Conservation (phyloP, 2,113 vertebrate species). For the Microcebus griseorufus region DNA sequence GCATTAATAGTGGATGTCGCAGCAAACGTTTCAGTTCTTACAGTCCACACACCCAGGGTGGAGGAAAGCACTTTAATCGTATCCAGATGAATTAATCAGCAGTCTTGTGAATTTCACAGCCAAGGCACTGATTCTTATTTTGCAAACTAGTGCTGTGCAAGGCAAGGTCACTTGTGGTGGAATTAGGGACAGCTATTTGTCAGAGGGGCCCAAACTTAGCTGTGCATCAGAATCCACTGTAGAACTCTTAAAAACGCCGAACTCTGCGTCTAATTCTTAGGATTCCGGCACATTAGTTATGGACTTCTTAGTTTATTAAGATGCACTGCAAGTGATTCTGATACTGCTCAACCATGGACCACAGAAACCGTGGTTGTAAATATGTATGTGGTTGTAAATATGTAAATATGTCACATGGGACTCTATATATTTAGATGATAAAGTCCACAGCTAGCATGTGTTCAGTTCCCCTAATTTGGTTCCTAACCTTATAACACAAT, state of each 20-base stretch:
- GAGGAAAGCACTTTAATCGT: slow-evolving; percentile 35
- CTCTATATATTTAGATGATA: neutral
- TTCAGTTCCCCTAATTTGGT: neutral
- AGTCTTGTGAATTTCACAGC: slow-evolving; percentile 45
- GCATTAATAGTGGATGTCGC: slow-evolving; percentile 20
- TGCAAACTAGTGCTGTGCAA: neutral
- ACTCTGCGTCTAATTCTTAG: neutral
- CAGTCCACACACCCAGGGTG: neutral
- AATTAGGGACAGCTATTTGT: slow-evolving; percentile 18
- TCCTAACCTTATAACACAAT: neutral
- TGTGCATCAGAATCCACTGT: neutral
- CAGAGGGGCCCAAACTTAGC: neutral
- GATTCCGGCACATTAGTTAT: neutral
- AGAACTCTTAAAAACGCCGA: neutral
- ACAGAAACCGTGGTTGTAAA: neutral
- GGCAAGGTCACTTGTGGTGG: slow-evolving; percentile 2
- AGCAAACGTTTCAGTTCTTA: neutral
- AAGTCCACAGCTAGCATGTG: neutral
- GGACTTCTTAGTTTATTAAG: neutral
- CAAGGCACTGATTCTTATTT: slow-evolving; percentile 44
- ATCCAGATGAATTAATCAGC: slow-evolving; percentile 45
- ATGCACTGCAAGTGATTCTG: neutral
- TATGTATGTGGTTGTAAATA: too few relatives aligned
- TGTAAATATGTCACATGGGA: neutral
- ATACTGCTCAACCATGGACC: neutral